These are phyloP conservation scores for Aphelenchoides bicaudatus DNA, from an alignment of 2,888 invertebrate genomes.

Conservation along the genomic window DNA sequence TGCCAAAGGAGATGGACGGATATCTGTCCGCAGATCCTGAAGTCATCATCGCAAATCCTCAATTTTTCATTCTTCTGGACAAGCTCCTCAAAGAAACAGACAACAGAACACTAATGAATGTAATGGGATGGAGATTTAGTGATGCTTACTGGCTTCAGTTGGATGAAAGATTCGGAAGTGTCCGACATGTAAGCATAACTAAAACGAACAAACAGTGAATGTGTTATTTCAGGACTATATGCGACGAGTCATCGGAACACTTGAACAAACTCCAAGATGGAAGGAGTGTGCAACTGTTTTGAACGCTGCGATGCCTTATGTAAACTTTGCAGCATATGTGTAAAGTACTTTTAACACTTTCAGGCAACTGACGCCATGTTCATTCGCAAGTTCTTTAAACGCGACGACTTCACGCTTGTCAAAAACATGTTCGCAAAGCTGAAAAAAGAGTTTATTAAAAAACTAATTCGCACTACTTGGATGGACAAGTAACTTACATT, in stretches of 20 bases:
- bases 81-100: slow-evolving; percentile 15
- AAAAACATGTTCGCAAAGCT: slow-evolving; percentile 9
- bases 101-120: slow-evolving; percentile 16
- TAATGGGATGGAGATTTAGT: slow-evolving; percentile 20
- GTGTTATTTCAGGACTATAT: slow-evolving; percentile 10
- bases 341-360: too few species aligned
- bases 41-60: slow-evolving; percentile 15
- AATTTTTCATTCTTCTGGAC: slow-evolving; percentile 12
- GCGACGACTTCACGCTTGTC: slow-evolving; percentile 12
- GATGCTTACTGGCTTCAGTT: slow-evolving; percentile 22
- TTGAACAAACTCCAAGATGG: slow-evolving; percentile 13
- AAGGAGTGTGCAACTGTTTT: slow-evolving; percentile 17
- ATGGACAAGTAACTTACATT: too few species aligned
- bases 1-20: slow-evolving; percentile 14
- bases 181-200: slow-evolving; percentile 18
- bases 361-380: slow-evolving; percentile 17
- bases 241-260: slow-evolving; percentile 17
- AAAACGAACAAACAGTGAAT: too few species aligned
- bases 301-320: slow-evolving; percentile 2
- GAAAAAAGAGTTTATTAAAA: slow-evolving; percentile 11
- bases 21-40: slow-evolving; percentile 20
- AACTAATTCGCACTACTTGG: slow-evolving; percentile 12
- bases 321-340: too few species aligned
- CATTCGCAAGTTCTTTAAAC: neutral
- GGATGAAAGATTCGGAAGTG: slow-evolving; percentile 19